phyloP scores from a whole-genome alignment of 2,113 vertebrate genomes.

The Tragelaphus buxtoni region DNA sequence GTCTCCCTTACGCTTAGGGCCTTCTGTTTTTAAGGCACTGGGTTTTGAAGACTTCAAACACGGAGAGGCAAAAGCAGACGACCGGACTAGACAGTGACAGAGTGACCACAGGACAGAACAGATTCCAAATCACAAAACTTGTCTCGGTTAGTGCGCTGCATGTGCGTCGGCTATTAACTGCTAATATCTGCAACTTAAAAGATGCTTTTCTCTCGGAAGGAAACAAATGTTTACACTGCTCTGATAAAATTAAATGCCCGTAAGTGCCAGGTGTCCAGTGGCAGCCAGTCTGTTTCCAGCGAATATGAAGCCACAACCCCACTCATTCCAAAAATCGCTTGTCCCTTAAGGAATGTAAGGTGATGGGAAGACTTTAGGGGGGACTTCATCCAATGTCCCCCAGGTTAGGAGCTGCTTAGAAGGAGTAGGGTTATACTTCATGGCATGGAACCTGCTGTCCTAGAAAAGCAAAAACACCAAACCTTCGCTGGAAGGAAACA shows the following conservation, averaged over 20 bases:
- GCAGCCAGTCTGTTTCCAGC: not conserved
- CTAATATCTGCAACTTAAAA: not conserved
- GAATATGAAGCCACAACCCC: constrained; percentile 11
- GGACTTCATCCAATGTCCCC: not conserved
- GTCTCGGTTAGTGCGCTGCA: not conserved
- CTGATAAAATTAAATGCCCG: not conserved
- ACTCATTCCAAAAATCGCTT: not conserved
- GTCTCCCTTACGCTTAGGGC: constrained; percentile 44
- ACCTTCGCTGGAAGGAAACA: constrained; percentile 33
- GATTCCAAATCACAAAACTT: not conserved
- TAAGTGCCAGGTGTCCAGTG: not conserved
- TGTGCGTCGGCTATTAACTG: not conserved
- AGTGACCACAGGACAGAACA: constrained; percentile 56
- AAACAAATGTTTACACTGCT: not conserved
- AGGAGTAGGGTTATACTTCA: constrained; percentile 38
- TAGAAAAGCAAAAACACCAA: not conserved
- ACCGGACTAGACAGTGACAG: not conserved
- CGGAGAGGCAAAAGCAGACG: not conserved
- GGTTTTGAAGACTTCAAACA: constrained; percentile 61
- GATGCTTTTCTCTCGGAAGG: not conserved
- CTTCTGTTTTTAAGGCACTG: constrained; percentile 80
- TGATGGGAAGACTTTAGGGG: not conserved
- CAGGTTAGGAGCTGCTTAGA: constrained; percentile 11
- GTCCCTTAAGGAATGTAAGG: constrained; percentile 48
- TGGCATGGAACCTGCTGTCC: not conserved